These are phyloP conservation scores for Paracentrotus lividus DNA, from an alignment of 53 echinoderm and acorn worm genomes.

Conservation along the genomic window DNA sequence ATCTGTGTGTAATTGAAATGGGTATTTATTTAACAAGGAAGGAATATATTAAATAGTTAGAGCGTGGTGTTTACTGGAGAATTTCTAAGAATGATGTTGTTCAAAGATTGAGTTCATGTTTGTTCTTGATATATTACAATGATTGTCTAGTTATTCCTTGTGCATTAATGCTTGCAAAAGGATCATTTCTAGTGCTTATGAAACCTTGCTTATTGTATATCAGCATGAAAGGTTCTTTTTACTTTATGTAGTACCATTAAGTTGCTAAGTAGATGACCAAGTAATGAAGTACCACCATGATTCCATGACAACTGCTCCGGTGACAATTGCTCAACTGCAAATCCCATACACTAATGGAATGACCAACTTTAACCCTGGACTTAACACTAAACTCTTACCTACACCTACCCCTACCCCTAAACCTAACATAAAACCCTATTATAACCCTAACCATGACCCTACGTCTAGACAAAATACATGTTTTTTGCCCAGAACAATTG, in stretches of 20 bases:
- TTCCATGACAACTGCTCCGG: no score
- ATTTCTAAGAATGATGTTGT: not conserved
- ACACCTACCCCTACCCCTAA: no score
- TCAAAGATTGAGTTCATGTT: not conserved
- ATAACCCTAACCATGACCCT: no score
- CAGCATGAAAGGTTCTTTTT: not conserved
- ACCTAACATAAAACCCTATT: no score
- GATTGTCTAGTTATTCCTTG: not conserved
- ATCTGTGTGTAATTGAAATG: not conserved
- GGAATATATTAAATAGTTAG: not conserved
- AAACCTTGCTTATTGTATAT: not conserved
- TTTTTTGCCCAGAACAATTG: no score
- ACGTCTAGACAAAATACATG: no score
- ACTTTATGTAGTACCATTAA: no score
- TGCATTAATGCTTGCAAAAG: not conserved
- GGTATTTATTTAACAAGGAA: not conserved
- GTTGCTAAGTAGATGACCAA: not conserved
- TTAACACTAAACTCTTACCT: no score
- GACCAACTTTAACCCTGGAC: no score
- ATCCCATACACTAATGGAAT: no score
- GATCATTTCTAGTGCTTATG: not conserved
- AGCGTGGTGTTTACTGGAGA: not conserved
- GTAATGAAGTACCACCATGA: not conserved
- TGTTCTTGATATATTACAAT: not conserved
- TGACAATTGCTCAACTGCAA: no score